Evolutionary conservation across 92 coral and sea anemone genomes (phyloP), one percentile per base, ranked within the genome.

Genomic region (Epizoanthus ramosus): DNA sequence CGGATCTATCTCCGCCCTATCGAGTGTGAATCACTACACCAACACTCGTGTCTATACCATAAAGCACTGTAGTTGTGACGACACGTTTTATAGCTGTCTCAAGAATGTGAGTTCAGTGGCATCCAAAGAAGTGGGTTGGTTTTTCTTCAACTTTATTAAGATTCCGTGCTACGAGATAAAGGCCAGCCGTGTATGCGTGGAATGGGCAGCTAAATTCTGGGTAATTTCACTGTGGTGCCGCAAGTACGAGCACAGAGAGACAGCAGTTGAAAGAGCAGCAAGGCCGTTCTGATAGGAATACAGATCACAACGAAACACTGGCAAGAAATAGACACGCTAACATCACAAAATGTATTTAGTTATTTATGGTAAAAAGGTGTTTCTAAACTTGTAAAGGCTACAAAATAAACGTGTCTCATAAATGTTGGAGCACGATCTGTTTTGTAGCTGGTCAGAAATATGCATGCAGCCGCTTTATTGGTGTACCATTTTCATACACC

Each of bases 131-230:
- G 35, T 63, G 2, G 68, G 68, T 22, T 63, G 68, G 68, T 63
- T 63, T 63, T 63, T 63, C 68, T 63, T 63, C 68, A 63, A 63
- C 15, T 9, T 63, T 16, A 63, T 63, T 35, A 8, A 63, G 68
- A 63, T 63, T 33, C 68, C 68, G 16, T 63, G 68, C 31, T 63
- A 63, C 41, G 68, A 63, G 39, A 63, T 24, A 18, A 63, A 63
- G 31, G 2, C 13, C 31, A 63, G 35, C 1, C 68, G 68, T 23
- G 68, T 63, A 35, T 63, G 68, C 15, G 68, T 63, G 37, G 28
- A 63, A 2, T 63, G 68, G 68, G 41, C 37, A 63, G n/a, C 24
- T 63, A 8, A 19, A 9, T 16, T 63, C 16, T 63, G 68, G 68
- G 3, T 31, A 24, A 10, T 13, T 6, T 24, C 28, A 22, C 28